Base-by-base conservation (phyloP, 2,797 vertebrate genomes). In the Nannoperca obscura region DNA sequence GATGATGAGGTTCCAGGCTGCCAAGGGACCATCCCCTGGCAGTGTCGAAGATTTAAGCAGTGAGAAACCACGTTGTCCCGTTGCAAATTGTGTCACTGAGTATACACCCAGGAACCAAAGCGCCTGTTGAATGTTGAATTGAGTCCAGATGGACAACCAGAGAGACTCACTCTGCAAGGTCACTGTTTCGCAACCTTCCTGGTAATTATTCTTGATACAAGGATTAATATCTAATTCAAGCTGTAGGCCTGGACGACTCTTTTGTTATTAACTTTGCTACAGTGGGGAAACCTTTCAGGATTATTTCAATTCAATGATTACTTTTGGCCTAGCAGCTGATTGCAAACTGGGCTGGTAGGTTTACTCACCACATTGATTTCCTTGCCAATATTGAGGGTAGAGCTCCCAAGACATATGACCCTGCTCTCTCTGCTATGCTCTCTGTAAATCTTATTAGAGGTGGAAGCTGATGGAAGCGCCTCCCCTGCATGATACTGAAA, bases 311-410 rank as follows among this genome's bases (percentile, higher is more conserved):
- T 95, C 94, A 92, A 83, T 92, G 92, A 94, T 93, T 94, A 94
- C 94, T 94, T 95, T 94, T 92, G 94, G 95, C 92, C 88, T 87
- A 92, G 90, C 82, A 88, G 95, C 94, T 95, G 94, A 97, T 95
- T 96, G 94, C 90, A 92, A 84, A 93, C 89, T 89, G 47, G 88
- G 91, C 92, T 89, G 92, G 88, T 89, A 94, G 94, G 96, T 96
- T 97, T 97, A 96, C 93, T 95, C 91, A 87, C 88, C 89, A 89
- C 96, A 98, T 97, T 95, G 96, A 98, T 97, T 96, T 96, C 90
- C 92, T 94, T 91, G 95, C 93, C 96, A 96, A 94, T 96, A 96
- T 95, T 95, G 95, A 93, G 92, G 93, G 86, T 91, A 89, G 90
- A 95, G 95, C 96, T 97, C 95, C 95, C 94, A 78, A 76, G 95